These are phyloP conservation scores for Psettodes erumei DNA, from an alignment of 2,113 vertebrate genomes.

Conservation along the genomic window DNA sequence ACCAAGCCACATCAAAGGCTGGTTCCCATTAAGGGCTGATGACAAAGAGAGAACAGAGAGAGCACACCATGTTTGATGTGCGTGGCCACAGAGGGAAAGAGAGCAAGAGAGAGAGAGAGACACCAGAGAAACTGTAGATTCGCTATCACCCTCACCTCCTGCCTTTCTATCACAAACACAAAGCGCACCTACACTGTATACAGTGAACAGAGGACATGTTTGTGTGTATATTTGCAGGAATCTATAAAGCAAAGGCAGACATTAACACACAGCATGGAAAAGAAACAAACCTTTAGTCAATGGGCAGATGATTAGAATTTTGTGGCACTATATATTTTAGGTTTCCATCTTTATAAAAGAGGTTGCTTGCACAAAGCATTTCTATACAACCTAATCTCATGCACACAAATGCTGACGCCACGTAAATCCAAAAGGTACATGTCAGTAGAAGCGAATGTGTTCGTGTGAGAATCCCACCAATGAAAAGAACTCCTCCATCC, in stretches of 20 bases:
- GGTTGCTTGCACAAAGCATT: not conserved
- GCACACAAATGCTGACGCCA: not conserved
- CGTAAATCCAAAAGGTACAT: slow-evolving; percentile 7
- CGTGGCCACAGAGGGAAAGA: slow-evolving; percentile 34
- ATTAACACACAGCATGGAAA: not conserved
- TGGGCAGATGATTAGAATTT: not conserved
- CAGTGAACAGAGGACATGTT: not conserved
- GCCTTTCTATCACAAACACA: not conserved
- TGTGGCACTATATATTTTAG: not conserved
- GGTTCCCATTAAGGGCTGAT: slow-evolving; percentile 60
- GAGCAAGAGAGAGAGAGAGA: not conserved
- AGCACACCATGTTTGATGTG: slow-evolving; percentile 57
- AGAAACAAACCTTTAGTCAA: not conserved
- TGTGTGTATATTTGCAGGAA: not conserved
- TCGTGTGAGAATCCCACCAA: slow-evolving; percentile 33
- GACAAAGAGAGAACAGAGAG: slow-evolving; percentile 63
- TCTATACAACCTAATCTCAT: not conserved
- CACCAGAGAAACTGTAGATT: slow-evolving; percentile 6
- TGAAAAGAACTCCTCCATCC: slow-evolving; percentile 32
- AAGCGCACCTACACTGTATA: not conserved
- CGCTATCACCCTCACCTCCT: not conserved
- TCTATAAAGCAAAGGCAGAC: not conserved
- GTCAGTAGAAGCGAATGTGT: not conserved
- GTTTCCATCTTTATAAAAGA: not conserved
- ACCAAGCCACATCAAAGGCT: slow-evolving; percentile 65